Base-by-base conservation (phyloP, 2,113 vertebrate species). In the Nipponia nippon region DNA sequence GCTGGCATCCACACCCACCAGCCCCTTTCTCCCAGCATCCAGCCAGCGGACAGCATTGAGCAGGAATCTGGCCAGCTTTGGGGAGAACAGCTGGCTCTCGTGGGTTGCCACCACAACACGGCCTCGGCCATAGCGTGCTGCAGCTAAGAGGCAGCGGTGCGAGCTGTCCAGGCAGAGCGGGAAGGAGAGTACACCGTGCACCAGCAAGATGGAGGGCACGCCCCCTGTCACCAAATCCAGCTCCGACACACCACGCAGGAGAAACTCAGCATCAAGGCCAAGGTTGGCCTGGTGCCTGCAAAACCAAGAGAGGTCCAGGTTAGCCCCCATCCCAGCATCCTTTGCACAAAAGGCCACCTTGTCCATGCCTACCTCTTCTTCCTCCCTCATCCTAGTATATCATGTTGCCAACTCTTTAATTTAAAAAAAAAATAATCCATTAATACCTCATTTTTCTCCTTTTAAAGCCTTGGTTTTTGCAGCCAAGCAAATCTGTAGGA, bases 21-120 rank as follows among this genome's bases (percentile, higher is more conserved):
- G 93, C 81, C 98, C 98, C 50, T 92, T 93, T 58, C 93, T 97
- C 25, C 97, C 98, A 0, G 90, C 97, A 26, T 98, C 97, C 72
- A 98, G 95, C 98, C 98, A 98, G 70, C 16, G 85, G 44, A 98
- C 36, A 3, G 98, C 97, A 36, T 98, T 98, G 53, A 98, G 96
- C 72, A 98, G 77, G 66, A 98, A 98, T 3, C 12, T 75, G 85
- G 96, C 87, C 65, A 98, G 79, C 63, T 98, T 98, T 9, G 96
- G 70, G 30, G 97, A 94, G 1, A 27, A 87, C 20, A 98, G 96
- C 0, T 97, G 87, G 15, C 93, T 87, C 86, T 98, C 98, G 1
- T 98, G 98, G 78, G 95, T 96, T 0, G 95, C 97, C 76, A 98
- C 97, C 38, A 98, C 95, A 76, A 98, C 93, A 2, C 97, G 91